Conservation (phyloP, 2,888 invertebrate species). For the Rhagophthalmus giganteus region DNA sequence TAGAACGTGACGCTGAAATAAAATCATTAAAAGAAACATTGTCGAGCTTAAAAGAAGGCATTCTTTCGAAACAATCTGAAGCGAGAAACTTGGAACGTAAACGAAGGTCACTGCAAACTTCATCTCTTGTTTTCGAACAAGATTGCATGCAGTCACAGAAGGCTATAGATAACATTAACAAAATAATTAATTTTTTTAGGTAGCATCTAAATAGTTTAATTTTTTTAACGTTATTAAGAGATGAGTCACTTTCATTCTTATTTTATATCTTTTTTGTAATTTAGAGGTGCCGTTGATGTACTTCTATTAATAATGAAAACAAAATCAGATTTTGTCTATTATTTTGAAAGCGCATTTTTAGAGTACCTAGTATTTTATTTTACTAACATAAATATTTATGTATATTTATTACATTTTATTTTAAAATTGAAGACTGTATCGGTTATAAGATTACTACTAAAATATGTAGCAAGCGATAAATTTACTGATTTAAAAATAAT, state of each 20-base stretch:
- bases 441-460: background rate
- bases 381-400: background rate
- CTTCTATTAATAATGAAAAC: background rate
- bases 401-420: background rate
- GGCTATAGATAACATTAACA: conserved; percentile 49
- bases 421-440: background rate
- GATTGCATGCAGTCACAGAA: conserved; percentile 47
- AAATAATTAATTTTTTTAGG: conserved; percentile 51
- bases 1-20: conserved; percentile 22
- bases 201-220: conserved; percentile 45
- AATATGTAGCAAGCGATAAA: background rate
- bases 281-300: background rate
- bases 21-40: conserved; percentile 13
- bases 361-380: too few relatives aligned
- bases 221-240: conserved; percentile 3
- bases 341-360: too few relatives aligned
- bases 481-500: background rate
- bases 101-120: conserved; percentile 47
- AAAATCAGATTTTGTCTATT: too few relatives aligned
- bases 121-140: conserved; percentile 46
- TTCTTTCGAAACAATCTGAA: conserved; percentile 48
- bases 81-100: conserved; percentile 51
- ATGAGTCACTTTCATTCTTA: conserved; percentile 7
- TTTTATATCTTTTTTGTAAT: background rate
- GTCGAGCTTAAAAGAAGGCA: conserved; percentile 12